Conservation (phyloP, 2,113 vertebrate species). For the Macaca nemestrina region DNA sequence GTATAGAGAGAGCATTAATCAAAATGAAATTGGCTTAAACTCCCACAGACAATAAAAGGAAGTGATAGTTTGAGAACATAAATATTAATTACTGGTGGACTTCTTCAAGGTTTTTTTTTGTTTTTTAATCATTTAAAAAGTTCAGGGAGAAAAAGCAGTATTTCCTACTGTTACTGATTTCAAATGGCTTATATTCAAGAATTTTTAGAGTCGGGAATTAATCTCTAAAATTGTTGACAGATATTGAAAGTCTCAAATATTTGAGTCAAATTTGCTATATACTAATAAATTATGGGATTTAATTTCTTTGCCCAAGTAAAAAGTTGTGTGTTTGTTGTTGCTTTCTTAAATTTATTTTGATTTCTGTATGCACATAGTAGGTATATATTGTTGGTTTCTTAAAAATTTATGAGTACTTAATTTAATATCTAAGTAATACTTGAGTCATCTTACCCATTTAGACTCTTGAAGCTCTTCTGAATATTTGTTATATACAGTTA, state of each 20-base stretch:
- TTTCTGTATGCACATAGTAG: neutral
- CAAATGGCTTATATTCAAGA: conserved; percentile 8
- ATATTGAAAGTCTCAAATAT: conserved; percentile 21
- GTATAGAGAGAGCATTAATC: neutral
- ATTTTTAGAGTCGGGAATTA: conserved; percentile 10
- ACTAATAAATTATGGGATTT: conserved; percentile 11
- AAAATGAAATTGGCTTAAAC: conserved; percentile 36
- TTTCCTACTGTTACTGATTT: conserved; percentile 43
- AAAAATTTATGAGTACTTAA: neutral
- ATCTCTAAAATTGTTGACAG: neutral
- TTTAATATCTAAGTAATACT: conserved; percentile 2
- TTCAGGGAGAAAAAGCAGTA: neutral
- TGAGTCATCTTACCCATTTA: neutral
- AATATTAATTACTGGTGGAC: neutral
- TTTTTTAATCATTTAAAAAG: neutral
- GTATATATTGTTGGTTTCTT: neutral
- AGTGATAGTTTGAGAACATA: neutral
- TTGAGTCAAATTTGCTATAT: conserved; percentile 22
- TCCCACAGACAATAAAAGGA: neutral
- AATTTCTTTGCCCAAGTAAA: conserved; percentile 33
- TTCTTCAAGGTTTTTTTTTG: neutral
- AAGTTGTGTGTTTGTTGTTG: neutral
- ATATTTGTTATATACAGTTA: neutral
- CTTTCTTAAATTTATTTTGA: neutral
- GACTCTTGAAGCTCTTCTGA: conserved; percentile 7